Percentiles rank a stretch among this genome's conserved stretches.
phyloP scores from a whole-genome alignment of 1,140 invertebrate genomes.

The Batillaria attramentaria region DNA sequence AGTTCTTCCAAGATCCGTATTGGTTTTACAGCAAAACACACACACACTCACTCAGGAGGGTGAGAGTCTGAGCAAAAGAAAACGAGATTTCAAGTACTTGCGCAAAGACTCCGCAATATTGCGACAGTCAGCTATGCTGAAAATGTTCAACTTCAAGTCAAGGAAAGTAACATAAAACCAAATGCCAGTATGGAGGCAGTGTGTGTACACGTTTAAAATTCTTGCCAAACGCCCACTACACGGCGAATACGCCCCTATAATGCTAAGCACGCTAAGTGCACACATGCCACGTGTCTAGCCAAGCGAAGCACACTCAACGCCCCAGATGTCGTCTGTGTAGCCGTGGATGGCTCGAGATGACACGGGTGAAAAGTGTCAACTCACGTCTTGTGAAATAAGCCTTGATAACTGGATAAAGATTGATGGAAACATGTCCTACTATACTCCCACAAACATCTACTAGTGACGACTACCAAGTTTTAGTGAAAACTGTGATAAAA shows the following conservation, averaged over 20 bases:
- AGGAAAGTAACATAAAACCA: no score
- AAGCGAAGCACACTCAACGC: conserved; percentile 13
- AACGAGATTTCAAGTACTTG: no score
- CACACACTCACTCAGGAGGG: no score
- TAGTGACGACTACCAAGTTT: neutral
- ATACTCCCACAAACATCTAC: neutral
- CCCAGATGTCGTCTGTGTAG: conserved; percentile 18
- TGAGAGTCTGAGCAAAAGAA: no score
- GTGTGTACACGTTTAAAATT: neutral
- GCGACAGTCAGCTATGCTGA: no score
- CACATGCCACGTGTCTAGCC: conserved; percentile 24
- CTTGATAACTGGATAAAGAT: neutral
- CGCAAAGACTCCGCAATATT: no score
- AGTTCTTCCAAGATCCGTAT: no score
- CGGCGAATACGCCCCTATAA: neutral
- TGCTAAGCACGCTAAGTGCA: neutral
- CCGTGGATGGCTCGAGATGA: conserved; percentile 13
- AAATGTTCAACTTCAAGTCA: no score
- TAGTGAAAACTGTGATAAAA: neutral
- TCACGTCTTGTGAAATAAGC: neutral
- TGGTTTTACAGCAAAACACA: no score
- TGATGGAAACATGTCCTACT: neutral
- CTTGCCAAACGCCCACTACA: neutral
- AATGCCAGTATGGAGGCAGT: neutral
- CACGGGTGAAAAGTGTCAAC: conserved; percentile 14